Evolutionary conservation across 2,113 vertebrate genomes (phyloP).

Genomic region (Dascyllus trimaculatus): DNA sequence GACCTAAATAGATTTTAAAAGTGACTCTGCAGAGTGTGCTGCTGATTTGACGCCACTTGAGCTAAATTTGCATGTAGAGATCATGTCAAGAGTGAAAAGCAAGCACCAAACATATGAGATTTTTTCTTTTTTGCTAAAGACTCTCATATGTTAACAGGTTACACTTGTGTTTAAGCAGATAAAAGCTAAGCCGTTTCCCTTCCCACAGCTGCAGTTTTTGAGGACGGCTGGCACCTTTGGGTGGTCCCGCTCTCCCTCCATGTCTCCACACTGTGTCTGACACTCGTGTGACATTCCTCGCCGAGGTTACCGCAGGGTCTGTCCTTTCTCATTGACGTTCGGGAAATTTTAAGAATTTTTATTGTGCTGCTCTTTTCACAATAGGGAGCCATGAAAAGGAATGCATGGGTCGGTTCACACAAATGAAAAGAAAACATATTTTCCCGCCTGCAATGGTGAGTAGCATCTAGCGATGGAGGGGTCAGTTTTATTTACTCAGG

Average conservation of each 20-base stretch:
- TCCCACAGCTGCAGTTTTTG: conserved; percentile 33
- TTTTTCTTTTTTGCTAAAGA: conserved; percentile 12
- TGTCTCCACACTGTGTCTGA: conserved; percentile 28
- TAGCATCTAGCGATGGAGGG: no score
- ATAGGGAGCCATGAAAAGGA: conserved; percentile 45
- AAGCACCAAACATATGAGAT: not conserved
- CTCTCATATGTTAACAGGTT: conserved; percentile 14
- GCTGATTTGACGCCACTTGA: not conserved
- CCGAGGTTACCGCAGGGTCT: conserved; percentile 62
- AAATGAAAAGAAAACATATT: conserved; percentile 39
- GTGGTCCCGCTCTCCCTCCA: conserved; percentile 47
- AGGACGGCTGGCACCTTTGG: conserved; percentile 29
- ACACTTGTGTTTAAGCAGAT: conserved; percentile 32
- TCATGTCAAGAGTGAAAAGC: no score
- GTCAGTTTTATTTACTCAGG: conserved; percentile 14
- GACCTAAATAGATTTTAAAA: conserved; percentile 8
- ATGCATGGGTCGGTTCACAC: conserved; percentile 45
- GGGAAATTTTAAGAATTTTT: conserved; percentile 66
- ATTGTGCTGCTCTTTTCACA: conserved; percentile 55
- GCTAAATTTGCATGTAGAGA: no score
- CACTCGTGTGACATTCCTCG: conserved; percentile 73
- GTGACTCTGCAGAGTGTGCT: not conserved
- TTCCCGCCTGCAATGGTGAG: not conserved
- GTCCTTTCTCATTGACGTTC: conserved; percentile 59
- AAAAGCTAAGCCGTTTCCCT: conserved; percentile 2